Conservation (phyloP, 2,888 invertebrate genomes). For the Drosophila maculinotata region DNA sequence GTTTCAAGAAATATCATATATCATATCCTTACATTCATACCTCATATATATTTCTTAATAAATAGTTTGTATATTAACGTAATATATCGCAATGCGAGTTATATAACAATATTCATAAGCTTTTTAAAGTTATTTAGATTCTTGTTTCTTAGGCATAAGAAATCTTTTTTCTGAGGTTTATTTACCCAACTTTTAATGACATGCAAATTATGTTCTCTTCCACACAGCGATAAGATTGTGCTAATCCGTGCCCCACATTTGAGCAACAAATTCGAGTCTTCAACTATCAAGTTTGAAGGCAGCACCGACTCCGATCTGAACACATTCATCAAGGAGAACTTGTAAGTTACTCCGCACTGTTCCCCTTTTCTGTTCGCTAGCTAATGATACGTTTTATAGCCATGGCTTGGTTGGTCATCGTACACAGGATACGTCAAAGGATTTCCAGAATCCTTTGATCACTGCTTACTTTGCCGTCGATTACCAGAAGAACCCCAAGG, state of each 20-base stretch:
- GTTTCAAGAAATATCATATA: constrained; percentile 24
- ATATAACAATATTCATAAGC: constrained; percentile 9
- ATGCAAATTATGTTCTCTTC: constrained; percentile 19
- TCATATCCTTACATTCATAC: neutral
- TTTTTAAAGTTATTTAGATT: no score
- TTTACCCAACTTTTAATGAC: constrained; percentile 15
- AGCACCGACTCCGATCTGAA: constrained; percentile 89
- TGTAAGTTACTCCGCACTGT: constrained; percentile 87
- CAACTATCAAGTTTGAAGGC: constrained; percentile 91
- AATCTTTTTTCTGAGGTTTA: neutral
- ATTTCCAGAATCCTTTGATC: constrained; percentile 95
- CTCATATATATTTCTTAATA: constrained; percentile 47
- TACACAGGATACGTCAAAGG: constrained; percentile 92
- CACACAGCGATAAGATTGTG: constrained; percentile 91
- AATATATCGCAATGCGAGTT: constrained; percentile 1
- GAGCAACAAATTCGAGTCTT: constrained; percentile 96
- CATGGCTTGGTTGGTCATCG: constrained; percentile 97
- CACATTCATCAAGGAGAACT: constrained; percentile 93
- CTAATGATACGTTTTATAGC: constrained; percentile 85
- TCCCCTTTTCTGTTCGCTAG: neutral
- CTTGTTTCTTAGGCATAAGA: no score
- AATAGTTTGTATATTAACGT: constrained; percentile 23
- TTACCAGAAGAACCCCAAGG: constrained; percentile 98
- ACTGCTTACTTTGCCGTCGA: constrained; percentile 97
- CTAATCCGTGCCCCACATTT: constrained; percentile 95